phyloP scores from a whole-genome alignment of 1,140 invertebrate species.

The Eupeodes corollae region DNA sequence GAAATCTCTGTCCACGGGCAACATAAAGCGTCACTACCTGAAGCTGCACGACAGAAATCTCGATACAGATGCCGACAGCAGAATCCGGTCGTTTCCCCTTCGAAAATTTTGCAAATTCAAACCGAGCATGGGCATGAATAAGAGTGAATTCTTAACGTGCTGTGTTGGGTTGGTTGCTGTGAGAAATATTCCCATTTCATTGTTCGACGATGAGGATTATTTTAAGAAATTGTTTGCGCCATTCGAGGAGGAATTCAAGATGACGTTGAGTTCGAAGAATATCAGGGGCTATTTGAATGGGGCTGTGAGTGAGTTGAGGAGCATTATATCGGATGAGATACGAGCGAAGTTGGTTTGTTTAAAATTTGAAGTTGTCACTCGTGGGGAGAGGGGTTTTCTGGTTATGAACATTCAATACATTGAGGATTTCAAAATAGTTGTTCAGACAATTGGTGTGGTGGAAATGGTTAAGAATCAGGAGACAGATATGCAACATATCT shows the following conservation, averaged over 20 bases:
- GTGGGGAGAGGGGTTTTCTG: background rate
- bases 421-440: background rate
- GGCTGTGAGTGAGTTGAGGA: background rate
- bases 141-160: conserved; percentile 2
- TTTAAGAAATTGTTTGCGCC: conserved; percentile 2
- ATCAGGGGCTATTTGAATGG: background rate
- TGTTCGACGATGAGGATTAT: conserved; percentile 6
- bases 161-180: conserved; percentile 4
- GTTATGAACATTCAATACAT: conserved; percentile 2
- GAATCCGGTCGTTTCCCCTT: background rate
- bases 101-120: background rate
- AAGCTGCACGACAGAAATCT: conserved; percentile 1
- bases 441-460: background rate
- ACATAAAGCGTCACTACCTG: conserved; percentile 3
- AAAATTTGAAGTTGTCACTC: conserved; percentile 1
- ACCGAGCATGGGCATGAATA: background rate
- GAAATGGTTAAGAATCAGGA: conserved; percentile 1
- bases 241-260: background rate
- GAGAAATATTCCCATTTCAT: conserved; percentile 1
- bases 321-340: background rate
- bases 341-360: background rate
- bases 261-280: conserved; percentile 1
- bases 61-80: background rate
- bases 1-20: background rate
- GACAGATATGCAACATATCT: background rate